A percentile compares a stretch with the other conserved stretches of the same genome.
Evolutionary conservation across 1,140 invertebrate species (phyloP).

Genomic region (Grapholita molesta): DNA sequence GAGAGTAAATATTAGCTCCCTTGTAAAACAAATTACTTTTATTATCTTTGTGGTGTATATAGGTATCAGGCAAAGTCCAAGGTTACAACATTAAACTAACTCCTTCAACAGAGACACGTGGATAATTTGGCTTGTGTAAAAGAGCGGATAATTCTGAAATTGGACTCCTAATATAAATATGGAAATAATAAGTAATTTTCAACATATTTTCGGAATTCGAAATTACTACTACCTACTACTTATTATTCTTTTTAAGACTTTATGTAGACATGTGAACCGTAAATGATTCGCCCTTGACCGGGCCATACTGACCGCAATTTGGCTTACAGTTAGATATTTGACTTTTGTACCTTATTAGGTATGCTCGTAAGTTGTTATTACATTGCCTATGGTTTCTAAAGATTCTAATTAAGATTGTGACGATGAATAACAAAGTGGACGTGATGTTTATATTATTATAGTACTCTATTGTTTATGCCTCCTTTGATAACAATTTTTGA

Average conservation of each 20-base stretch:
- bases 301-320: neutral
- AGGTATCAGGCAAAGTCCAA: neutral
- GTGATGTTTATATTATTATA: neutral
- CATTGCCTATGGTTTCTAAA: neutral
- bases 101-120: neutral
- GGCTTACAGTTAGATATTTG: neutral
- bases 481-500: neutral
- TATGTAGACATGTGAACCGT: neutral
- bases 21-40: no score
- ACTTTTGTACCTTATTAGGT: neutral
- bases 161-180: no score
- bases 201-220: no score
- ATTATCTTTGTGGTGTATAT: no score
- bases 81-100: neutral
- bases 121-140: no score
- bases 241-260: neutral
- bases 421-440: neutral
- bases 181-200: no score
- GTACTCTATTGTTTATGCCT: neutral
- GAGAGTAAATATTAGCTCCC: no score
- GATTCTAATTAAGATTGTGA: neutral
- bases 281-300: neutral
- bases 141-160: no score
- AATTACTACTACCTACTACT: no score
- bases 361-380: neutral